Evolutionary conservation across 1,140 invertebrate genomes (phyloP).

Genomic region (Paracyclopina nana): DNA sequence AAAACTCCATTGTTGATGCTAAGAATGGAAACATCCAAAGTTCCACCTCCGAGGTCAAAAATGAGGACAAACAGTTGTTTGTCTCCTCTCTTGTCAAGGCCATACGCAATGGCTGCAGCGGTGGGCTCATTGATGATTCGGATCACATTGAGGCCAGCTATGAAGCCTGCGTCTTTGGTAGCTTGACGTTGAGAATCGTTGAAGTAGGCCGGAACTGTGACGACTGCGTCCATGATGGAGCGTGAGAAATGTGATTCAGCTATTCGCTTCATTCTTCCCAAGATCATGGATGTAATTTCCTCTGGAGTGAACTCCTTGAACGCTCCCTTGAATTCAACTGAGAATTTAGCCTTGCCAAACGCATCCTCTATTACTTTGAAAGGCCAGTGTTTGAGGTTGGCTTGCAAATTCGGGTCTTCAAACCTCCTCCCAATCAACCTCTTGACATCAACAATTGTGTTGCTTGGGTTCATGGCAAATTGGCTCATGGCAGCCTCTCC

Average conservation of each 20-base stretch:
- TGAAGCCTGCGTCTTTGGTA: slow-evolving; percentile 56
- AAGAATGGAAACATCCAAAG: slow-evolving; percentile 94
- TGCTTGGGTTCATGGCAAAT: slow-evolving; percentile 30
- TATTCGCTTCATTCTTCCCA: slow-evolving; percentile 94
- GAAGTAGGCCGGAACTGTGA: slow-evolving; percentile 95
- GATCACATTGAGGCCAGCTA: slow-evolving; percentile 86
- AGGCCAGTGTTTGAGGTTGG: slow-evolving; percentile 32
- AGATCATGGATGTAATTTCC: slow-evolving; percentile 94
- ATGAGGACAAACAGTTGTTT: slow-evolving; percentile 80
- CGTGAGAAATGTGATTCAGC: slow-evolving; percentile 92
- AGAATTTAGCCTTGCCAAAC: too few relatives aligned
- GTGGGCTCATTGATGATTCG: slow-evolving; percentile 99
- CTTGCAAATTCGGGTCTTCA: slow-evolving; percentile 26
- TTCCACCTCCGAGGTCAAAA: slow-evolving; percentile 98
- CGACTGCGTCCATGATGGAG: slow-evolving; percentile 84
- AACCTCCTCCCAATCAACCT: slow-evolving; percentile 28
- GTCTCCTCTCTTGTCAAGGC: slow-evolving; percentile 96
- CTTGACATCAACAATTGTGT: slow-evolving; percentile 30
- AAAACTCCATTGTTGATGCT: slow-evolving; percentile 96
- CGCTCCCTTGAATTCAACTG: too few relatives aligned
- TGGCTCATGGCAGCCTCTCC: slow-evolving; percentile 29
- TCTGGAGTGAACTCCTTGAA: slow-evolving; percentile 67
- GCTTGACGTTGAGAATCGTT: slow-evolving; percentile 95
- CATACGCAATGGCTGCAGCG: slow-evolving; percentile 97
- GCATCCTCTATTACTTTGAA: slow-evolving; percentile 23